phyloP scores from a whole-genome alignment of 2,797 vertebrate genomes.

The Tragelaphus oryx region DNA sequence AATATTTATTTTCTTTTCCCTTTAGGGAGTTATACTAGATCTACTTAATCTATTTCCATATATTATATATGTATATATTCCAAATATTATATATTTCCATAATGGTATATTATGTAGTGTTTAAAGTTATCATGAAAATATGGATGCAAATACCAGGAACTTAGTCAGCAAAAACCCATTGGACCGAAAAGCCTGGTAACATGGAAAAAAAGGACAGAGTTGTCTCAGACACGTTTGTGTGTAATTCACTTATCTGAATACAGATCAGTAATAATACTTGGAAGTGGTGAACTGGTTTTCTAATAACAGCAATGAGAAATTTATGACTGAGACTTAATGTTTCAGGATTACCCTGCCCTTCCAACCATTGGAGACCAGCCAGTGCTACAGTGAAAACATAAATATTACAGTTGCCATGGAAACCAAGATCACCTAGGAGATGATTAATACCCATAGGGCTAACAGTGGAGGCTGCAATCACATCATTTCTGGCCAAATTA shows the following conservation, averaged over 20 bases:
- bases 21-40: background rate
- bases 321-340: constrained; percentile 59
- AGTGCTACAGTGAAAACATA: constrained; percentile 75
- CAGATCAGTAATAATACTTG: constrained; percentile 68
- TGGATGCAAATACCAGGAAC: constrained; percentile 24
- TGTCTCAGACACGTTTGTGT: constrained; percentile 60
- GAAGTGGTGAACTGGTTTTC: constrained; percentile 59
- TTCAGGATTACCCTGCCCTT: constrained; percentile 72
- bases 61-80: background rate
- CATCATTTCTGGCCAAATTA: constrained; percentile 71
- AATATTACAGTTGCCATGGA: constrained; percentile 80
- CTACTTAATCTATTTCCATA: constrained; percentile 20
- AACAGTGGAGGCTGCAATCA: constrained; percentile 64
- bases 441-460: constrained; percentile 78
- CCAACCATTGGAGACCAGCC: constrained; percentile 67
- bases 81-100: too few species aligned
- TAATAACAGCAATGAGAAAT: constrained; percentile 72
- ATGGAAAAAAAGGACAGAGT: constrained; percentile 45
- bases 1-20: constrained; percentile 32
- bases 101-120: constrained; percentile 25
- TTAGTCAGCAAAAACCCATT: constrained; percentile 52
- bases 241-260: constrained; percentile 55
- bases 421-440: constrained; percentile 84
- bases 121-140: constrained; percentile 64
- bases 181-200: constrained; percentile 44